Evolutionary conservation across 92 coral and sea anemone species (phyloP), one percentile per base, ranked within the genome.

Genomic region (Paramuricea clavata): DNA sequence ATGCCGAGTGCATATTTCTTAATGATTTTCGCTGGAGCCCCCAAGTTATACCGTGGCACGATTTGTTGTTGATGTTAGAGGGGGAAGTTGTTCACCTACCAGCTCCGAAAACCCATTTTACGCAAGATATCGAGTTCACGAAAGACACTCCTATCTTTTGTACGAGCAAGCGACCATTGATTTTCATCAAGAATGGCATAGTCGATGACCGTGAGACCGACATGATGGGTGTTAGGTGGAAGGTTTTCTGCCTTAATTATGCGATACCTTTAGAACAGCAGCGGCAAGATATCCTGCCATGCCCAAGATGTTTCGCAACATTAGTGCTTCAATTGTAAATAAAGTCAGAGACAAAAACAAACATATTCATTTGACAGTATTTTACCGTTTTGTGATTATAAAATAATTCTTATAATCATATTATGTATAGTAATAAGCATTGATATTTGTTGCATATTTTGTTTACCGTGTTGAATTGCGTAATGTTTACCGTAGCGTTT

Each of bases 81-180:
- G 92, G 92, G 17, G 64, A 89, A 43, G 21, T 81, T 36, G 90
- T 88, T 12, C 89, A 91, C 52, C 73, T 91, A 42, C 91, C 91
- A 13, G 89, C 87, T 30, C 94, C 91, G n/a, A 91, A 90, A 42
- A 87, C 91, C 26, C 93, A 87, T 61, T 91, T 30, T 59, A 36
- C 82, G 28, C 62, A 78, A 33, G 94, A 91, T 52, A 83, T 91
- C 12, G 32, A 10, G 19, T 73, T 69, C 44, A 17, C 35, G 8
- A 43, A 23, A 25, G 79, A 73, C 27, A 73, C 79, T 7, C 54
- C 79, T 5, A 41, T 73, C 34, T 90, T 89, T 79, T 52, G 81
- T 49, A 89, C 92, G 5, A 77, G 87, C 49, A 89, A 85, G 56
- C 13, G 74, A 34, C 84, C 80, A 5, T 26, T 90, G 27, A 76